Percentiles rank a stretch among this genome's conserved stretches.
These are phyloP conservation scores for Epizoanthus ramosus DNA, from an alignment of 92 coral and sea anemone species.

Conservation along the genomic window DNA sequence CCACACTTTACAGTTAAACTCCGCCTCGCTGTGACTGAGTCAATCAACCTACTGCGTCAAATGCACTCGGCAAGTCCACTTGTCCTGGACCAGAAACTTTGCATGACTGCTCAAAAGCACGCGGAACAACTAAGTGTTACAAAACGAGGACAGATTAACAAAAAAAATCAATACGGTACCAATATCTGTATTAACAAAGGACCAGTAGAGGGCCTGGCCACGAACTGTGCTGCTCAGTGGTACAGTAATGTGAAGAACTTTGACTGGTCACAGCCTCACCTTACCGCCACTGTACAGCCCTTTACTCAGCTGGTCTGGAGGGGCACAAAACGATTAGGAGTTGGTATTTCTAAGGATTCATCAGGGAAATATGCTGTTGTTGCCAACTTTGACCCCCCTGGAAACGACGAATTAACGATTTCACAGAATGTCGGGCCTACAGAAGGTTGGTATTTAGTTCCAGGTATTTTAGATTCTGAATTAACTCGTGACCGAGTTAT, in stretches of 20 bases:
- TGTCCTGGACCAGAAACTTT: not conserved
- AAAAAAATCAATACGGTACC: constrained; percentile 49
- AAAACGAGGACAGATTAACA: constrained; percentile 38
- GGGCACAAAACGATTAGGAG: constrained; percentile 55
- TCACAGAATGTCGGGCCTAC: constrained; percentile 65
- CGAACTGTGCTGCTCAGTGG: constrained; percentile 65
- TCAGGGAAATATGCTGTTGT: constrained; percentile 47
- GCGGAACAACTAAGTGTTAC: constrained; percentile 43
- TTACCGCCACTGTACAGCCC: constrained; percentile 53
- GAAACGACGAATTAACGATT: constrained; percentile 28
- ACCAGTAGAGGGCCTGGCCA: constrained; percentile 34
- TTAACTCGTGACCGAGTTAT: not conserved
- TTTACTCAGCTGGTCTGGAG: constrained; percentile 78
- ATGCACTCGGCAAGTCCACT: constrained; percentile 37
- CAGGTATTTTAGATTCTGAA: not conserved
- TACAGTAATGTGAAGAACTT: constrained; percentile 68
- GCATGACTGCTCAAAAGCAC: constrained; percentile 44
- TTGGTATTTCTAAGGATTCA: constrained; percentile 40
- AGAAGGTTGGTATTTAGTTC: constrained; percentile 51
- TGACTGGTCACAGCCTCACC: constrained; percentile 73
- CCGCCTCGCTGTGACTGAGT: not conserved
- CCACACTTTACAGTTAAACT: not conserved
- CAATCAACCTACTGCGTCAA: not conserved
- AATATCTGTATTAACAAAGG: constrained; percentile 54
- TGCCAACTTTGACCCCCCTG: constrained; percentile 62